A percentile compares a stretch with the other conserved stretches of the same genome.
These are phyloP conservation scores for Chamaedrilus cognettii DNA, from an alignment of 2,888 invertebrate genomes.

Conservation along the genomic window DNA sequence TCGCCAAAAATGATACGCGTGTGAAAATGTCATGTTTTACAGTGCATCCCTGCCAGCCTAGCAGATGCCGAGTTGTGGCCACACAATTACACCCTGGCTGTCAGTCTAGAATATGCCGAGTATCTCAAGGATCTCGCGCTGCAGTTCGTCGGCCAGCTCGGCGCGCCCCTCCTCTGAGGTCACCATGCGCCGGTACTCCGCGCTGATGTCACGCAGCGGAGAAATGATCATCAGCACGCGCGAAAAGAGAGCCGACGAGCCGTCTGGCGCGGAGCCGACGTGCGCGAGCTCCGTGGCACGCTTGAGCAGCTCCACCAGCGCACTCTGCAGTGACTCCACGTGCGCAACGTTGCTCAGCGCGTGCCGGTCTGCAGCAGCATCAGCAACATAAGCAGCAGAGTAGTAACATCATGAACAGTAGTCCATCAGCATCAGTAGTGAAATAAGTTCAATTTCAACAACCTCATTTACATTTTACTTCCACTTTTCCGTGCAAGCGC, in stretches of 20 bases:
- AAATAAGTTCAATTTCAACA: too few relatives aligned
- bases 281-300: background rate
- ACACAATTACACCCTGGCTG: too few relatives aligned
- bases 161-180: slow-evolving; percentile 28
- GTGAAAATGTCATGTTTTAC: too few relatives aligned
- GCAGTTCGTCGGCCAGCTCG: slow-evolving; percentile 9
- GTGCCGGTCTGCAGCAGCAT: slow-evolving; percentile 4
- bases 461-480: too few relatives aligned
- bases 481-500: too few relatives aligned
- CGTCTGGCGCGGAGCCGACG: slow-evolving; percentile 43
- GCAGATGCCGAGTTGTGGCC: too few relatives aligned
- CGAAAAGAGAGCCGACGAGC: slow-evolving; percentile 53
- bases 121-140: slow-evolving; percentile 19
- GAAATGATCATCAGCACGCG: slow-evolving; percentile 58
- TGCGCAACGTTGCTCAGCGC: background rate
- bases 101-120: too few relatives aligned
- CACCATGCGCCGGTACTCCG: slow-evolving; percentile 56
- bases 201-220: slow-evolving; percentile 56
- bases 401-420: background rate
- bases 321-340: slow-evolving; percentile 1
- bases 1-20: too few relatives aligned
- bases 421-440: background rate
- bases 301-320: slow-evolving; percentile 2
- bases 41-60: too few relatives aligned
- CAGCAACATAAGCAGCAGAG: background rate